phyloP scores from a whole-genome alignment of 2,888 invertebrate genomes.

The Unio delphinus region DNA sequence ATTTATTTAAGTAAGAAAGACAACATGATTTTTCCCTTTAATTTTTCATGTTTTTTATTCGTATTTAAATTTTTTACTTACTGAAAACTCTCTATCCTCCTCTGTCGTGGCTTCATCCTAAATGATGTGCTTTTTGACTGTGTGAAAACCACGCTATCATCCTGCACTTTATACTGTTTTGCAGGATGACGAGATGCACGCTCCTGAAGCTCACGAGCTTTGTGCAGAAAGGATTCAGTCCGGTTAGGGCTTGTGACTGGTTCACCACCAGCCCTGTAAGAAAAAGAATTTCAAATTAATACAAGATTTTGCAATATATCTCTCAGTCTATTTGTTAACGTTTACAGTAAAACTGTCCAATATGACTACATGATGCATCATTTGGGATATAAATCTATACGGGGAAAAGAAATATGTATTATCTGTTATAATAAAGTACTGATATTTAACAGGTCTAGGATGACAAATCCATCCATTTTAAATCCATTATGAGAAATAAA shows the following conservation, averaged over 20 bases:
- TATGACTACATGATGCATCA: too few species aligned
- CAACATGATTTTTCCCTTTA: background rate
- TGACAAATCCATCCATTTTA: too few species aligned
- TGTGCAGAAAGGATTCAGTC: slow-evolving; percentile 43
- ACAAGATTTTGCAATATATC: too few species aligned
- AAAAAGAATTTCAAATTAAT: background rate
- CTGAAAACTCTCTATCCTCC: slow-evolving; percentile 50
- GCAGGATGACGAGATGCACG: slow-evolving; percentile 21
- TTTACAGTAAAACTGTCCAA: too few species aligned
- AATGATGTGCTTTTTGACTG: slow-evolving; percentile 24
- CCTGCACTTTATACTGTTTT: slow-evolving; percentile 31
- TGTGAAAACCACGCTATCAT: slow-evolving; percentile 36
- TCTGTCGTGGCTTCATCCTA: slow-evolving; percentile 40
- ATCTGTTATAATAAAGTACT: too few species aligned
- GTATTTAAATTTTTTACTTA: slow-evolving; percentile 22
- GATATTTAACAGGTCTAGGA: too few species aligned
- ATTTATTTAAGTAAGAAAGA: background rate
- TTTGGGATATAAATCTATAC: too few species aligned
- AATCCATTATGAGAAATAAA: too few species aligned
- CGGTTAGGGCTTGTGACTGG: slow-evolving; percentile 34
- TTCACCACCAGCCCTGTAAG: slow-evolving; percentile 44
- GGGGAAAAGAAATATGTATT: too few species aligned
- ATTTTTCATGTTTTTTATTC: background rate
- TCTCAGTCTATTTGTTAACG: too few species aligned
- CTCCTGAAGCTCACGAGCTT: slow-evolving; percentile 39